Conservation (phyloP, 2,113 vertebrate species). For the Halcyon malimbica region DNA sequence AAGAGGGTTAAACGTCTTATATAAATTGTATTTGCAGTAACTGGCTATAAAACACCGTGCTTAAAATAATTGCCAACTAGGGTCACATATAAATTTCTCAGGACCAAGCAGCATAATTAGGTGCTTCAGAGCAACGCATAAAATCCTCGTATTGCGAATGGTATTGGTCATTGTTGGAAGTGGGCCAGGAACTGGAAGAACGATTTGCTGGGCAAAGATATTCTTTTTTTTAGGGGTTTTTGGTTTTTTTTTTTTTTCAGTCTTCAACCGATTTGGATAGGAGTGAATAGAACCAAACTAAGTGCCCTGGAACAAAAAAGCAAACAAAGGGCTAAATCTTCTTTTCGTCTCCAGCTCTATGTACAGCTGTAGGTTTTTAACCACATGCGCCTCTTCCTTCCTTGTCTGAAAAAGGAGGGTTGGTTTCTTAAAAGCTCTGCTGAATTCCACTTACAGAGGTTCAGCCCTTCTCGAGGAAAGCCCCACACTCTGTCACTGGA, state of each 20-base stretch:
- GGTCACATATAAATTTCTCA: conserved; percentile 65
- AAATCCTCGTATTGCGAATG: conserved; percentile 15
- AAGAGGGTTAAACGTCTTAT: conserved; percentile 24
- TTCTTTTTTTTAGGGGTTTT: background rate
- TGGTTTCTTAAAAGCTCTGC: background rate
- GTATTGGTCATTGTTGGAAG: conserved; percentile 47
- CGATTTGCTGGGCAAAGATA: background rate
- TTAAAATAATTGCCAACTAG: conserved; percentile 51
- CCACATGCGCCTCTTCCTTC: background rate
- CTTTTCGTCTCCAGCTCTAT: background rate
- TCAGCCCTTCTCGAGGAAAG: background rate
- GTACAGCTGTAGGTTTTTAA: background rate
- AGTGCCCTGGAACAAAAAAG: background rate
- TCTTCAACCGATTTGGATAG: background rate
- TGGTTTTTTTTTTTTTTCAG: no score
- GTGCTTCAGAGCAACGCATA: conserved; percentile 55
- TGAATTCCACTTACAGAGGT: background rate
- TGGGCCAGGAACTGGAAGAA: conserved; percentile 13
- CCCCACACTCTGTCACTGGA: background rate
- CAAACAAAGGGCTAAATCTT: background rate
- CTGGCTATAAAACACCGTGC: conserved; percentile 58
- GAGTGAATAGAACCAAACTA: background rate
- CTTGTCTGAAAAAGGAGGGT: background rate
- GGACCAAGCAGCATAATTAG: conserved; percentile 49
- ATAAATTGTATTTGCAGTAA: conserved; percentile 56